These are phyloP conservation scores for Marmota monax DNA, from an alignment of 2,113 vertebrate species.

Conservation along the genomic window DNA sequence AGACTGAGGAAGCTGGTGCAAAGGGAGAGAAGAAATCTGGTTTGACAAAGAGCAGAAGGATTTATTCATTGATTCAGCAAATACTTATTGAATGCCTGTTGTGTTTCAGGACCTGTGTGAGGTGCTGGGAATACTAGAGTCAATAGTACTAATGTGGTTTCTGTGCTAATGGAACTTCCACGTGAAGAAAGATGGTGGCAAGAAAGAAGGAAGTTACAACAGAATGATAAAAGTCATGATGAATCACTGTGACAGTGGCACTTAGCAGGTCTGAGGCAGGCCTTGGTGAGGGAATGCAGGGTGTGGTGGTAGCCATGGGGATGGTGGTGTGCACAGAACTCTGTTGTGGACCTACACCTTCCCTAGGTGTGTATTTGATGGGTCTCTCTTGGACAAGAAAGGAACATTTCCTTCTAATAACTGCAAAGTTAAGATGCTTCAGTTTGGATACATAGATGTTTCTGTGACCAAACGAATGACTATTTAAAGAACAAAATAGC, in stretches of 20 bases:
- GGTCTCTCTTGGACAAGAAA: not conserved
- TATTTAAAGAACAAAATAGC: slow-evolving; percentile 19
- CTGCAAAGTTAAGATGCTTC: not conserved
- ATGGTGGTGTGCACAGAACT: no score
- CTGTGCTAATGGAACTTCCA: not conserved
- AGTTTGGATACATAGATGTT: not conserved
- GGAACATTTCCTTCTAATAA: not conserved
- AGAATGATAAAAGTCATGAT: not conserved
- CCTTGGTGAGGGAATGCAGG: no score
- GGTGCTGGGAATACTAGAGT: not conserved
- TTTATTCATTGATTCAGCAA: not conserved
- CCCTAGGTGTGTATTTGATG: not conserved
- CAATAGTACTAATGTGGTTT: not conserved
- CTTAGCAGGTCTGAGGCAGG: not conserved
- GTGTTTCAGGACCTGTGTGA: fast-evolving
- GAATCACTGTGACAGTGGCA: not conserved
- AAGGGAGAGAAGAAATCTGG: not conserved
- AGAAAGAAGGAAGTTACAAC: not conserved
- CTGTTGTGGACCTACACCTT: not conserved
- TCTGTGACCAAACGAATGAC: not conserved
- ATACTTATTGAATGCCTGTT: not conserved
- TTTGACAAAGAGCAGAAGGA: not conserved
- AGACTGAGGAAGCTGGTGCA: not conserved
- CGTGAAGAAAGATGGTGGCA: not conserved
- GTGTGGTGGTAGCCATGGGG: not conserved